phyloP scores from a whole-genome alignment of 2,797 vertebrate genomes.

The Myotis daubentonii region DNA sequence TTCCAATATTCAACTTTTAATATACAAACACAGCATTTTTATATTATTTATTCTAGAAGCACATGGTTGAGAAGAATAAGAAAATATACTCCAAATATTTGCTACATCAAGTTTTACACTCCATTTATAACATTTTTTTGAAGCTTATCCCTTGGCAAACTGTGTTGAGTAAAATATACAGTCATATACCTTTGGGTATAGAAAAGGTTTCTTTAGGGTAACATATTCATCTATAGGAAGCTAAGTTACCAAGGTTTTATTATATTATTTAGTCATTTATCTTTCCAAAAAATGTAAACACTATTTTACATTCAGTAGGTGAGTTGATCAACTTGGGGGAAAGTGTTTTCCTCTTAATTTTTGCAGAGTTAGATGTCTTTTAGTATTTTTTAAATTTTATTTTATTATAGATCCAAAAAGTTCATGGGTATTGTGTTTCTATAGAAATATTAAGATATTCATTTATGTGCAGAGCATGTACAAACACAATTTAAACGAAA shows the following conservation, averaged over 20 bases:
- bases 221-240: background rate
- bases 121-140: background rate
- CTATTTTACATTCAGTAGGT: background rate
- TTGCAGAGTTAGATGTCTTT: background rate
- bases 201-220: background rate
- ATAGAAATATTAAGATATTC: background rate
- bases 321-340: background rate
- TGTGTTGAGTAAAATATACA: background rate
- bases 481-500: slow-evolving; percentile 19
- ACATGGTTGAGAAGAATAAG: background rate
- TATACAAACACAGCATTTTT: background rate
- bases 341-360: background rate
- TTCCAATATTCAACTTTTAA: background rate
- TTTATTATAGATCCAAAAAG: slow-evolving; percentile 18
- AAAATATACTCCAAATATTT: slow-evolving; percentile 22
- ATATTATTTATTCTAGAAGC: background rate
- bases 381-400: background rate
- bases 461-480: background rate
- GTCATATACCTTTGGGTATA: background rate
- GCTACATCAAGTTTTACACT: slow-evolving; percentile 5
- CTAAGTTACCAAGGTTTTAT: background rate
- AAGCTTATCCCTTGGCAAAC: background rate
- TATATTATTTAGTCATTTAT: background rate
- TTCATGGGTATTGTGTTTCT: background rate
- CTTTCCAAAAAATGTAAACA: background rate